Evolutionary conservation across 2,888 invertebrate genomes (phyloP).

Genomic region (Gastrophysa polygoni): DNA sequence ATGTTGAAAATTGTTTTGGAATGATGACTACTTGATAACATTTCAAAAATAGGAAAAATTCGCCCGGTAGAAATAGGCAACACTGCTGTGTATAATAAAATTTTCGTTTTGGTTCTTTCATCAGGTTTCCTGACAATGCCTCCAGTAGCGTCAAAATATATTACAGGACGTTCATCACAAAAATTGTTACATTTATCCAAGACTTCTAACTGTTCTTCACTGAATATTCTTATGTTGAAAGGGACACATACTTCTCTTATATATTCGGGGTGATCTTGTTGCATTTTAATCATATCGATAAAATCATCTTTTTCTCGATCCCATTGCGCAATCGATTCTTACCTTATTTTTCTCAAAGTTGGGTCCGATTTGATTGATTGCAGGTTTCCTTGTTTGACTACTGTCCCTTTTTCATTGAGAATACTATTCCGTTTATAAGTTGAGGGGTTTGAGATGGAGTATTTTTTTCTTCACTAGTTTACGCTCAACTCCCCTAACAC

Average conservation of each 20-base stretch:
- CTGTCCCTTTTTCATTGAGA: not conserved
- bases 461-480: not conserved
- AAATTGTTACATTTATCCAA: not conserved
- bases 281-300: not conserved
- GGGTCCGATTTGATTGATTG: not conserved
- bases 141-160: not conserved
- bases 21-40: not conserved
- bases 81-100: not conserved
- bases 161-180: not conserved
- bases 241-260: not conserved
- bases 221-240: not conserved
- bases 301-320: not conserved
- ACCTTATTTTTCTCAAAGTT: not conserved
- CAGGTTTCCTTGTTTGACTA: not conserved
- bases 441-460: not conserved
- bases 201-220: not conserved
- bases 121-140: not conserved
- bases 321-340: not conserved
- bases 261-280: not conserved
- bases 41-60: not conserved
- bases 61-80: not conserved
- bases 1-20: not conserved
- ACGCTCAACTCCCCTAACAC: not conserved
- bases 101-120: not conserved
- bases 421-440: not conserved